A percentile compares a stretch with the other conserved stretches of the same genome.
These are phyloP conservation scores for Lasiurus cinereus DNA, from an alignment of 2,113 vertebrate genomes.

Conservation along the genomic window DNA sequence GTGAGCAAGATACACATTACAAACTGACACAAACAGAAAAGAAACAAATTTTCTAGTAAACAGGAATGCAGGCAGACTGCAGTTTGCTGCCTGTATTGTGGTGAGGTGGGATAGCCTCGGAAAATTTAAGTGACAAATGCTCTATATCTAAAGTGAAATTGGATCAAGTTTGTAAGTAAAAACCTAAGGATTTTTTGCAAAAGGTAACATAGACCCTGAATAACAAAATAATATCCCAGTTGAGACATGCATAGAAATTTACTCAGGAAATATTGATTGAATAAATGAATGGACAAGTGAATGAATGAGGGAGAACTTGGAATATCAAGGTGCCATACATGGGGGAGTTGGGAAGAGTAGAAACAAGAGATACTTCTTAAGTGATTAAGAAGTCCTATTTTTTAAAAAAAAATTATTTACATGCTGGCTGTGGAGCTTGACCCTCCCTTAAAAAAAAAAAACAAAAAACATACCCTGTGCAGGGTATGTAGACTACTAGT, in stretches of 20 bases:
- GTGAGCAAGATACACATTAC: not conserved
- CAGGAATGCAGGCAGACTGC: not conserved
- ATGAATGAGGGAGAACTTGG: not conserved
- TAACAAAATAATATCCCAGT: not conserved
- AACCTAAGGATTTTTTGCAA: not conserved
- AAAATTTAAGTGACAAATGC: not conserved
- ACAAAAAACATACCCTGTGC: not conserved
- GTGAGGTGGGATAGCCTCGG: not conserved
- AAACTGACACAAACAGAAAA: not conserved
- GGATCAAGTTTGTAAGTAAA: constrained; percentile 13
- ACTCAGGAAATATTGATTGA: not conserved
- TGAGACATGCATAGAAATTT: not conserved
- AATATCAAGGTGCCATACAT: not conserved
- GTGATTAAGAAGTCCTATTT: not conserved
- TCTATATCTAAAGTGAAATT: constrained; percentile 26
- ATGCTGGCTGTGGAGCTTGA: not conserved
- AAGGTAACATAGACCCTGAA: not conserved
- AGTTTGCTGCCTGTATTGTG: not conserved
- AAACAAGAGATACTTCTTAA: not conserved
- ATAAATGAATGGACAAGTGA: not conserved
- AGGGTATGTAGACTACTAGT: not conserved
- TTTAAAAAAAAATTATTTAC: not conserved
- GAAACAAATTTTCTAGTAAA: not conserved
- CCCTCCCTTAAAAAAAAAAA: not conserved
- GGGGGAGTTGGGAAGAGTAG: not conserved